Evolutionary conservation across 1,140 invertebrate genomes (phyloP).

Genomic region (Drosophila parvula): DNA sequence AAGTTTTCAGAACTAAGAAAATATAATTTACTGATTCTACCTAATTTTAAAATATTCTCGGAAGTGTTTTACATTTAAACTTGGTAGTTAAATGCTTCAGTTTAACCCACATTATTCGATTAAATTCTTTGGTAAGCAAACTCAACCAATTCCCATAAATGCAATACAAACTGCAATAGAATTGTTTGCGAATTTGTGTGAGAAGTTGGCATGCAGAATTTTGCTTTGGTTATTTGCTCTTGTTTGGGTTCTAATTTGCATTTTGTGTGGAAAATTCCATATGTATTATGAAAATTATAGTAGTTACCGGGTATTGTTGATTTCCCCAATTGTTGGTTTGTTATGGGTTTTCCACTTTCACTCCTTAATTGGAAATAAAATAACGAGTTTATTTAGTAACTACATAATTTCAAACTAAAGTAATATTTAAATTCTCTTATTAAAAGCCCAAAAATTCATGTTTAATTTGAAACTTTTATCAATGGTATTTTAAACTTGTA

Average conservation of each 20-base stretch:
- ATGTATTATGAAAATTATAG: conserved; percentile 17
- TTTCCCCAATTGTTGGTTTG: conserved; percentile 12
- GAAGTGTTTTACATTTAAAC: neutral
- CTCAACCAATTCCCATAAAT: conserved; percentile 10
- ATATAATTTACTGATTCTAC: neutral
- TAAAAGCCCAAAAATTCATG: neutral
- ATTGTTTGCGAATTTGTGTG: conserved; percentile 23
- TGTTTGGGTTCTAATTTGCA: conserved; percentile 3
- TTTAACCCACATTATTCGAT: conserved; percentile 24
- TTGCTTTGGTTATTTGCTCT: neutral
- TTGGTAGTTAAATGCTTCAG: neutral
- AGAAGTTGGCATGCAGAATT: conserved; percentile 4
- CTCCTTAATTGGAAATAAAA: neutral
- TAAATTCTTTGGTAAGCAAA: conserved; percentile 10
- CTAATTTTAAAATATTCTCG: neutral
- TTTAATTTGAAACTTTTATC: conserved; percentile 1
- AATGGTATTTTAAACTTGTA: conserved; percentile 8
- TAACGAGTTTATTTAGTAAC: too few species aligned
- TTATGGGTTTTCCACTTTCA: neutral
- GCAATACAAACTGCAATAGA: conserved; percentile 12
- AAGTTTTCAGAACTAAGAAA: neutral
- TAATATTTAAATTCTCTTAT: neutral
- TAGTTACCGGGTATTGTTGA: conserved; percentile 24
- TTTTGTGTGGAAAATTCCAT: conserved; percentile 15
- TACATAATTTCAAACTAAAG: too few species aligned